phyloP scores from a whole-genome alignment of 2,113 vertebrate species.

The Indri indri region DNA sequence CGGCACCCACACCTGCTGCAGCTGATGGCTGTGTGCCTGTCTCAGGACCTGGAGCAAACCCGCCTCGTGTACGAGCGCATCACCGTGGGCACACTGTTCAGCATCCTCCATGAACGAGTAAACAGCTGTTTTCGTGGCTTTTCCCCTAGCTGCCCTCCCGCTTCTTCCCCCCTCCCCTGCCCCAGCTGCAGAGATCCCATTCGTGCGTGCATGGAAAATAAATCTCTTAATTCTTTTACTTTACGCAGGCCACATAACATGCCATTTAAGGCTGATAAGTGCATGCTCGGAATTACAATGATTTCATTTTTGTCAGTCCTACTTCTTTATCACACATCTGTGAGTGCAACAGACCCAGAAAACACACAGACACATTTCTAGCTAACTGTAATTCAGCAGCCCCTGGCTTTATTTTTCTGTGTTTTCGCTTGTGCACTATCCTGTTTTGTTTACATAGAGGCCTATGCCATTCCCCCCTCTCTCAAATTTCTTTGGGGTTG shows the following conservation, averaged over 20 bases:
- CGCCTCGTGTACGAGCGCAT: constrained; percentile 86
- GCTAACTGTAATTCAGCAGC: neutral
- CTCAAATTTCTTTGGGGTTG: neutral
- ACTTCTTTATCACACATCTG: neutral
- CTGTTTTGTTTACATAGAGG: neutral
- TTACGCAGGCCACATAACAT: neutral
- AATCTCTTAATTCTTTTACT: neutral
- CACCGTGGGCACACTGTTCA: constrained; percentile 84
- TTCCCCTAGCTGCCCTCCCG: neutral
- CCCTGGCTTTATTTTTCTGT: neutral
- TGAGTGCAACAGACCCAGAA: neutral
- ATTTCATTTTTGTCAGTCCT: neutral
- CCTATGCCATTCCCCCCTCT: neutral
- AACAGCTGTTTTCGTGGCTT: neutral
- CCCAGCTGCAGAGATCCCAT: neutral
- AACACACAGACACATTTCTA: neutral
- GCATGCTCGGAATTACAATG: neutral
- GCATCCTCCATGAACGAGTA: constrained; percentile 87
- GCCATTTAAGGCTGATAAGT: neutral
- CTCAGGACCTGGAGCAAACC: constrained; percentile 82
- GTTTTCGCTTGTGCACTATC: neutral
- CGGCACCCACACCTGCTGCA: constrained; percentile 86
- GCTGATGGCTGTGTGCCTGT: constrained; percentile 86
- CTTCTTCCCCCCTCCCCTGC: neutral
- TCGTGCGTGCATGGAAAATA: neutral